phyloP scores from a whole-genome alignment of 2,888 invertebrate species.

The Pandemis corylana region DNA sequence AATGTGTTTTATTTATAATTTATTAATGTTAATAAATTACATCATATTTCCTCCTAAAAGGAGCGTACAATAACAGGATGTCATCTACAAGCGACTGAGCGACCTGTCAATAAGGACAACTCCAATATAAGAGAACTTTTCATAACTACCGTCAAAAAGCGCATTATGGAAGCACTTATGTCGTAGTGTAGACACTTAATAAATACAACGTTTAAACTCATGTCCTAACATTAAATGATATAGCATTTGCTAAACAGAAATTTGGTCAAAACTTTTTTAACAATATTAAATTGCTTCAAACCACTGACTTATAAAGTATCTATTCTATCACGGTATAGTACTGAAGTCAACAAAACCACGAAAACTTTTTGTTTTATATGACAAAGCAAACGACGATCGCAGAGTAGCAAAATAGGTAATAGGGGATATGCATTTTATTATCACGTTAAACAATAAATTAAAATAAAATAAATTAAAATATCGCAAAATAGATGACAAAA shows the following conservation, averaged over 20 bases:
- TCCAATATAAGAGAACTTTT: not conserved
- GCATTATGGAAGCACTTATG: not conserved
- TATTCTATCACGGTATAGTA: too few relatives aligned
- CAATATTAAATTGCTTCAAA: too few relatives aligned
- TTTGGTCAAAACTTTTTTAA: not conserved
- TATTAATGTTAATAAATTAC: slow-evolving; percentile 39
- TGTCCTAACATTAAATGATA: not conserved
- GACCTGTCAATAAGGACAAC: not conserved
- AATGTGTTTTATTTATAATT: slow-evolving; percentile 12
- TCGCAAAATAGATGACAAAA: too few relatives aligned
- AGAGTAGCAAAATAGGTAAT: too few relatives aligned
- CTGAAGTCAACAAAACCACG: too few relatives aligned
- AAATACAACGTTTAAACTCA: not conserved
- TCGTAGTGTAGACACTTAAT: not conserved
- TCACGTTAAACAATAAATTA: too few relatives aligned
- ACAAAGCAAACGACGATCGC: too few relatives aligned
- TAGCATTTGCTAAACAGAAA: not conserved
- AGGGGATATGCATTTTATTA: too few relatives aligned
- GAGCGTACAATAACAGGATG: slow-evolving; percentile 5
- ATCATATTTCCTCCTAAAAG: slow-evolving; percentile 21
- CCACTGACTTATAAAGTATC: too few relatives aligned
- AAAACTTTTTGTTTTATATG: too few relatives aligned
- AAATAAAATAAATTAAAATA: too few relatives aligned
- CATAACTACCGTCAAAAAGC: not conserved
- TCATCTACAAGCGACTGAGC: not conserved